These are phyloP conservation scores for Gryon sp. DNA, from an alignment of 1,140 invertebrate genomes.

Conservation along the genomic window DNA sequence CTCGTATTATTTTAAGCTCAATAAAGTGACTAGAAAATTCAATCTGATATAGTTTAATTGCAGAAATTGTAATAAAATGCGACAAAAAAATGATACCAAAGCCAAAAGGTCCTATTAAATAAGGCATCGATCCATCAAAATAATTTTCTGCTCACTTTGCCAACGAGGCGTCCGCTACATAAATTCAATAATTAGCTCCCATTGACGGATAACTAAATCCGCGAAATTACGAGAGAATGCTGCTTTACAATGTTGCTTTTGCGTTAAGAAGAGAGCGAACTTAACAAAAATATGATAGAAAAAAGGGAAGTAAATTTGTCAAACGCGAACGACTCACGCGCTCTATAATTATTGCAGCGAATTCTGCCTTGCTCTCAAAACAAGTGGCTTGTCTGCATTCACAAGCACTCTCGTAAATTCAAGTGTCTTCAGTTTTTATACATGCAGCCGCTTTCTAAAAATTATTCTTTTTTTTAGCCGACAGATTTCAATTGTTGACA, in stretches of 20 bases:
- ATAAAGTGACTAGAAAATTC: slow-evolving; percentile 7
- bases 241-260: slow-evolving; percentile 27
- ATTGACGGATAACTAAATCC: too few relatives aligned
- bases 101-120: slow-evolving; percentile 29
- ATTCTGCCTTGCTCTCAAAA: slow-evolving; percentile 42
- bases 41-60: slow-evolving; percentile 16
- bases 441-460: slow-evolving; percentile 31
- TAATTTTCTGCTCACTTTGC: slow-evolving; percentile 27
- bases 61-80: slow-evolving; percentile 29
- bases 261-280: slow-evolving; percentile 15
- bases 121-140: slow-evolving; percentile 28
- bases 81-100: slow-evolving; percentile 33
- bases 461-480: slow-evolving; percentile 10
- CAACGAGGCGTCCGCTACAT: slow-evolving; percentile 3
- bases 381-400: slow-evolving; percentile 59
- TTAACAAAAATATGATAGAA: too few relatives aligned
- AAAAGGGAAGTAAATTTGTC: slow-evolving; percentile 41
- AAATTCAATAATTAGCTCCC: slow-evolving; percentile 44
- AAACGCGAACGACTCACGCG: slow-evolving; percentile 53
- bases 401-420: slow-evolving; percentile 36
- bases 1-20: slow-evolving; percentile 1
- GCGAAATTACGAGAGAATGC: slow-evolving; percentile 6
- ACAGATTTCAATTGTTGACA: not conserved
- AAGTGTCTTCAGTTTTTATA: slow-evolving; percentile 33
- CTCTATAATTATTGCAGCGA: slow-evolving; percentile 47